A percentile compares a stretch with the other conserved stretches of the same genome.
Conservation (phyloP, 1,140 invertebrate genomes). For the Drosophila takahashii region DNA sequence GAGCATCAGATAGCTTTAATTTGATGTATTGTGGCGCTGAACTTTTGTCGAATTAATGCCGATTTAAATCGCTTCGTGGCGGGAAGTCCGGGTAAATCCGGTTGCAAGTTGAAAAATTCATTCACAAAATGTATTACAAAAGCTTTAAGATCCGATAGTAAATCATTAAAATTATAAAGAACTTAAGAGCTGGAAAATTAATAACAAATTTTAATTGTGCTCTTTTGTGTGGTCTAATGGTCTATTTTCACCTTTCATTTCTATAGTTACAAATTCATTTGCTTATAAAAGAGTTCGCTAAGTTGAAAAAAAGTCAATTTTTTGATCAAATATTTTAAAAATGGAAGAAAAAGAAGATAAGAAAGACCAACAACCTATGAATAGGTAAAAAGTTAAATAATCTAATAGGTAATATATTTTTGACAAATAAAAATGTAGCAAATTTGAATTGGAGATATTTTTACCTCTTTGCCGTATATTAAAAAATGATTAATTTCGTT, state of each 20-base stretch:
- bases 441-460: neutral
- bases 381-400: too few species aligned
- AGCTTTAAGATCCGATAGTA: neutral
- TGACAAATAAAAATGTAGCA: too few species aligned
- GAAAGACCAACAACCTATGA: too few species aligned
- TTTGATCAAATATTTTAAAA: too few species aligned
- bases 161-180: neutral
- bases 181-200: neutral
- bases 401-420: too few species aligned
- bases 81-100: neutral
- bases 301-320: too few species aligned
- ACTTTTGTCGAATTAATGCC: conserved; percentile 15
- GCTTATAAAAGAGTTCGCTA: too few species aligned
- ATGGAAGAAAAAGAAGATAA: too few species aligned
- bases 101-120: neutral
- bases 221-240: neutral
- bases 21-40: conserved; percentile 1
- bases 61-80: conserved; percentile 2
- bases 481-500: neutral
- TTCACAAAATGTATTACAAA: neutral
- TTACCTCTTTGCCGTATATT: neutral
- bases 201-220: neutral
- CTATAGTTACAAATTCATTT: too few species aligned
- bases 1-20: conserved; percentile 30
- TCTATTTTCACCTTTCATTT: neutral